Conservation (phyloP, 2,888 invertebrate genomes). For the Frankliniella fusca region DNA sequence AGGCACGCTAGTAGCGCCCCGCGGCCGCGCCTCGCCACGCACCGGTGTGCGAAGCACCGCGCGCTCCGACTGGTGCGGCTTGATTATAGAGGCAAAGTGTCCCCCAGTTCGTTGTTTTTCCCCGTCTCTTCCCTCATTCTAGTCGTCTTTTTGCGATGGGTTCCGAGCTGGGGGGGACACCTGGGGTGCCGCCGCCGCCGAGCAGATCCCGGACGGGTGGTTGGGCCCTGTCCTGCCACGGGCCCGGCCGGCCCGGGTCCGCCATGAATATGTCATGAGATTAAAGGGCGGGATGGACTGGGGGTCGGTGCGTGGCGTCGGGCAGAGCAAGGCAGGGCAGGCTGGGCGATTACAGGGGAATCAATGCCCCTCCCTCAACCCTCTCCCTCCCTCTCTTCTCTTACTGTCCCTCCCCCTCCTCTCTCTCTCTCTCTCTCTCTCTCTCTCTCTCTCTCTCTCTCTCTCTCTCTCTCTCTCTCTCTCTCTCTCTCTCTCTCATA, state of each 20-base stretch:
- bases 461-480: too few relatives aligned
- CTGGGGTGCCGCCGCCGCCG: conserved; percentile 3
- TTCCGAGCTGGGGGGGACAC: background rate
- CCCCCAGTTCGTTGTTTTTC: background rate
- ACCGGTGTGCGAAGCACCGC: background rate
- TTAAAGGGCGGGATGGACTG: conserved; percentile 4
- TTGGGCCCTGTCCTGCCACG: background rate
- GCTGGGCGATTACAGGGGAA: background rate
- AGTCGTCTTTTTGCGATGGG: background rate
- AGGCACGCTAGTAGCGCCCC: background rate
- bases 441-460: too few relatives aligned
- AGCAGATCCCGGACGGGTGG: background rate
- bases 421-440: too few relatives aligned
- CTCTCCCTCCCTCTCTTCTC: too few relatives aligned
- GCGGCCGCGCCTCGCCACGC: background rate
- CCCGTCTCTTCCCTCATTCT: background rate
- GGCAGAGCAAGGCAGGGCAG: background rate
- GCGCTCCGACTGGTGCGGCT: background rate
- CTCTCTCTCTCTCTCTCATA: too few relatives aligned
- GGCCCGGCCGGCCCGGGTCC: background rate
- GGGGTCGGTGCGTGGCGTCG: background rate
- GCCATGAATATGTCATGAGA: conserved; percentile 2
- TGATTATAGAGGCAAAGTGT: conserved; percentile 5
- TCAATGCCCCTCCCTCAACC: background rate
- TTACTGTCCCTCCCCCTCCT: too few relatives aligned